Evolutionary conservation across 2,113 vertebrate species (phyloP), one percentile per base, ranked within the genome.

Genomic region (Lepidothrix coronata): DNA sequence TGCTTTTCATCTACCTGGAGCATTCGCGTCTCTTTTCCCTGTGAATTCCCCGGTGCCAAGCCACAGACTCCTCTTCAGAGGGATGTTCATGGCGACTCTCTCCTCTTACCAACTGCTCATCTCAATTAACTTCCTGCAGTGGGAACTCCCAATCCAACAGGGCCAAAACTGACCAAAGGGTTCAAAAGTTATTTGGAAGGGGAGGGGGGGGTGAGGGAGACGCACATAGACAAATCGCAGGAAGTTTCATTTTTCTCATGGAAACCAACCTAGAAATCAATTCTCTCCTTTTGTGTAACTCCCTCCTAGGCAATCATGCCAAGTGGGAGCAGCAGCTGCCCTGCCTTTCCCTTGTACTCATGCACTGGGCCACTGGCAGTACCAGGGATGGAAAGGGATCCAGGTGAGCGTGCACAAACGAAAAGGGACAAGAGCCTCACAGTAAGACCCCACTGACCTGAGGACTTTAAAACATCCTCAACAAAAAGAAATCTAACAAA

Each of bases 181-280:
- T 84, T 87, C 87, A 87, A 81, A 96, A 95, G 80, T 91, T 91
- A 55, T 55, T 89, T 89, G 77, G 78, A 75, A 90, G 54, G 66
- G 67, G 27, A 70, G 72, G 3, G 6, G 28, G n/a, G 52, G 41
- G 0, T 0, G 17, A 78, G 44, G 51, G 51, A 77, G 76, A 52
- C 0, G 0, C 80, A 41, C 43, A 49, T 22, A 74, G 55, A 49
- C 63, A 28, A 92, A 71, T 16, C 54, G 46, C 59, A 63, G 55
- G 43, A 71, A 35, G 70, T 75, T 85, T 76, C 23, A 30, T 82
- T 92, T 91, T 76, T 76, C n/a, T 68, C 11, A n/a, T 1, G 3
- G 82, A 92, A 28, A 82, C 39, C 55, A 43, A 71, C 2, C 11
- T 43, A 85, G 77, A 91, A 91, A 94, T 85, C 80, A 81, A 43